Evolutionary conservation across 2,113 vertebrate species (phyloP).

Genomic region (Ardeotis arabs): DNA sequence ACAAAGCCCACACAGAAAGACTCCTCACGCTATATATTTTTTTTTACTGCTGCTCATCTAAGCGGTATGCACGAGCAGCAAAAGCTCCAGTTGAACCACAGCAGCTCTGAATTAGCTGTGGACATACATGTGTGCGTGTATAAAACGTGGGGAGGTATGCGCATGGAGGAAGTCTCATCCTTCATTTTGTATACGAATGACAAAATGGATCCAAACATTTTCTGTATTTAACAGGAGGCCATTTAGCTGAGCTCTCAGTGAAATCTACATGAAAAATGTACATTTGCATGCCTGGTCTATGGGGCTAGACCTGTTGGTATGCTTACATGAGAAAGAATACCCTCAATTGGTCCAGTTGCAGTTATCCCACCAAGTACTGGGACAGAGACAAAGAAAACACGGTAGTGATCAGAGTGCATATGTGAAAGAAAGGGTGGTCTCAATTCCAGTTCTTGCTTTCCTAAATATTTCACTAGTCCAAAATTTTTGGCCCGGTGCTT

Average conservation of each 20-base stretch:
- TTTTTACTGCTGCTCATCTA: not conserved
- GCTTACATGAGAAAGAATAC: not conserved
- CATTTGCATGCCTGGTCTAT: not conserved
- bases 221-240: not conserved
- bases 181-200: conserved; percentile 1
- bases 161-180: not conserved
- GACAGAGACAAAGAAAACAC: not conserved
- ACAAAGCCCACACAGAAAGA: not conserved
- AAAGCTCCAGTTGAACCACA: not conserved
- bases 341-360: rapidly evolving
- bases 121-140: not conserved
- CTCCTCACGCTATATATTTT: not conserved
- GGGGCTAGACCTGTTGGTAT: not conserved
- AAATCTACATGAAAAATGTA: not conserved
- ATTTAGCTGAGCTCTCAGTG: not conserved
- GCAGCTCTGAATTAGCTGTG: not conserved
- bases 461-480: not conserved
- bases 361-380: not conserved
- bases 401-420: not conserved
- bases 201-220: not conserved
- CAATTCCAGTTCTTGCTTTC: not conserved
- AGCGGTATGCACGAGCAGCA: not conserved
- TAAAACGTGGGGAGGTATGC: not conserved
- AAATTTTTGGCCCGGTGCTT: not conserved
- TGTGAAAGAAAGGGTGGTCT: not conserved